These are phyloP conservation scores for Tipula confusa DNA, from an alignment of 2,888 invertebrate genomes.

Conservation along the genomic window DNA sequence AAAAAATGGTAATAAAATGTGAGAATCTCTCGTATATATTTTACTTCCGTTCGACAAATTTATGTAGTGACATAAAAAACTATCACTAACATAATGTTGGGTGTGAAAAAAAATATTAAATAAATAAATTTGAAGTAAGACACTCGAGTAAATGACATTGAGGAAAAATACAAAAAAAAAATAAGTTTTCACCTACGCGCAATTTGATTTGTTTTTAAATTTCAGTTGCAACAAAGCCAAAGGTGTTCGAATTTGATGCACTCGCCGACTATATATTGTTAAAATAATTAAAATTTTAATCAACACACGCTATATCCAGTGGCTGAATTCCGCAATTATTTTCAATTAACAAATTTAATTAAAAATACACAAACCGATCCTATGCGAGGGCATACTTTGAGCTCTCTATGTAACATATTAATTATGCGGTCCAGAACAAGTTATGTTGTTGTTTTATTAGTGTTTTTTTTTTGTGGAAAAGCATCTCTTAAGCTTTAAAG, in stretches of 20 bases:
- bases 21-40: neutral
- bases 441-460: neutral
- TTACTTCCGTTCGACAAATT: neutral
- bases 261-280: neutral
- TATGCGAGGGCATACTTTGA: neutral
- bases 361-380: neutral
- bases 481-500: neutral
- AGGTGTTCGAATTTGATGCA: neutral
- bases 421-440: neutral
- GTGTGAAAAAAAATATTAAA: neutral
- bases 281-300: neutral
- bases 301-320: neutral
- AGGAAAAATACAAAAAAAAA: neutral
- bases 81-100: neutral
- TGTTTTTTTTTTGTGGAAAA: neutral
- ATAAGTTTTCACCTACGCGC: neutral
- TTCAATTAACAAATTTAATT: conserved; percentile 12
- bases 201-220: neutral
- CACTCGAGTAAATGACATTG: neutral
- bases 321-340: neutral
- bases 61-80: neutral
- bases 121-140: neutral
- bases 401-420: neutral
- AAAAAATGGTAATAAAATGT: neutral
- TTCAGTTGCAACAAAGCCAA: neutral